Conservation (phyloP, 2,888 invertebrate species). For the Lampropteryx suffumata region DNA sequence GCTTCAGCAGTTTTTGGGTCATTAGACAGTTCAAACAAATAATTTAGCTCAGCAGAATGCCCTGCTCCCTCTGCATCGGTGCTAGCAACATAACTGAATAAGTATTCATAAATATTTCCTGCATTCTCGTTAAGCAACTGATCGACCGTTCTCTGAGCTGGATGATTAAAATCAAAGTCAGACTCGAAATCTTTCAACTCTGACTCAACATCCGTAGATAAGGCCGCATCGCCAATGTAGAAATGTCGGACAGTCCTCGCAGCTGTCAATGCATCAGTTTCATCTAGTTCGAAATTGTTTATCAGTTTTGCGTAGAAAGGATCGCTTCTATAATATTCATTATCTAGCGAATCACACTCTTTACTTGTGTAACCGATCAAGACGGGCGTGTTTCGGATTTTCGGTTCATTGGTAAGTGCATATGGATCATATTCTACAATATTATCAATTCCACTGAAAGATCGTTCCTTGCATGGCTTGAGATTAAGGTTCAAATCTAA, state of each 20-base stretch:
- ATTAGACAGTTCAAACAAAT: slow-evolving; percentile 52
- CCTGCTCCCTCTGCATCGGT: slow-evolving; percentile 46
- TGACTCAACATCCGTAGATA: slow-evolving; percentile 46
- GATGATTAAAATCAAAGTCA: slow-evolving; percentile 65
- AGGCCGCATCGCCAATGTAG: slow-evolving; percentile 66
- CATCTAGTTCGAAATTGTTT: slow-evolving; percentile 61
- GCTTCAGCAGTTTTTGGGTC: slow-evolving; percentile 46
- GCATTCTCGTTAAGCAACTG: slow-evolving; percentile 59
- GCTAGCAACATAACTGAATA: slow-evolving; percentile 61
- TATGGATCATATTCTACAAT: slow-evolving; percentile 65
- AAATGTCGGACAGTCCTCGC: slow-evolving; percentile 58
- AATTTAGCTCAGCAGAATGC: slow-evolving; percentile 61
- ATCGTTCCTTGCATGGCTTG: slow-evolving; percentile 67
- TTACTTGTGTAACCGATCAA: slow-evolving; percentile 66
- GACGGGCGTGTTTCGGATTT: slow-evolving; percentile 62
- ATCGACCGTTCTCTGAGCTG: slow-evolving; percentile 58
- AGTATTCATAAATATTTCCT: slow-evolving; percentile 61
- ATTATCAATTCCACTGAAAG: slow-evolving; percentile 66
- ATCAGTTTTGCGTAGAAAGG: slow-evolving; percentile 59
- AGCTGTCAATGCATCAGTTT: slow-evolving; percentile 46
- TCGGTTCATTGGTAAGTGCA: slow-evolving; percentile 56
- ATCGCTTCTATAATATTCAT: slow-evolving; percentile 55
- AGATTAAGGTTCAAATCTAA: slow-evolving; percentile 53
- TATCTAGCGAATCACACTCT: slow-evolving; percentile 46
- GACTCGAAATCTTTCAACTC: slow-evolving; percentile 62